These are phyloP conservation scores for Ormia ochracea DNA, from an alignment of 2,888 invertebrate species.

Conservation along the genomic window DNA sequence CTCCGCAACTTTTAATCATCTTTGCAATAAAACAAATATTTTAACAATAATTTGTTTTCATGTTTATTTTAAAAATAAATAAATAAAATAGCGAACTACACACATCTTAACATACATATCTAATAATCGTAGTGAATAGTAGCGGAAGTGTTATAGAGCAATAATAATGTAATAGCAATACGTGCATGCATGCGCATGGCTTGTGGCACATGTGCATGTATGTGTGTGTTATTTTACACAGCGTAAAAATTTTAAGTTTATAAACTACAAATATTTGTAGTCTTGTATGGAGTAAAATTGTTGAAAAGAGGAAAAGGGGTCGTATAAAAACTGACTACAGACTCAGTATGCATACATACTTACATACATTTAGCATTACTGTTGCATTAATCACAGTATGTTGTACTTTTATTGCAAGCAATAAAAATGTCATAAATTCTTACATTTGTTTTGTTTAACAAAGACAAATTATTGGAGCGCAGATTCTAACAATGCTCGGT, in stretches of 20 bases:
- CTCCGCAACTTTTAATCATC: too few relatives aligned
- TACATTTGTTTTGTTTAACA: constrained; percentile 25
- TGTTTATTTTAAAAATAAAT: too few relatives aligned
- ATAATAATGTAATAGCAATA: too few relatives aligned
- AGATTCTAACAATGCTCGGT: not conserved
- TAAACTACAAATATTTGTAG: constrained; percentile 45
- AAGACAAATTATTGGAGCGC: not conserved
- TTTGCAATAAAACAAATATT: too few relatives aligned
- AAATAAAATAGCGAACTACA: too few relatives aligned
- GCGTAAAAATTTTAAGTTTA: constrained; percentile 16
- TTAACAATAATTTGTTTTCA: too few relatives aligned
- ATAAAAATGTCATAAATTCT: constrained; percentile 58
- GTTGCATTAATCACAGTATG: constrained; percentile 58
- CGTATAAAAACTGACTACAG: constrained; percentile 19
- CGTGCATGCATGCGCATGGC: too few relatives aligned
- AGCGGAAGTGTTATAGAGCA: too few relatives aligned
- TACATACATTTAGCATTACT: constrained; percentile 43
- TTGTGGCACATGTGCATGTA: not conserved
- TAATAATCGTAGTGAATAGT: too few relatives aligned
- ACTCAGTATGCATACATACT: constrained; percentile 18
- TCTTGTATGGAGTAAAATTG: constrained; percentile 26
- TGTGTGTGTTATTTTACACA: not conserved
- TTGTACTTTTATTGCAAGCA: constrained; percentile 59
- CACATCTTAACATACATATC: too few relatives aligned
- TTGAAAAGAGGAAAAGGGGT: not conserved